Evolutionary conservation across 2,888 invertebrate genomes (phyloP), one percentile per base, ranked within the genome.

Genomic region (Pheosia gnoma): DNA sequence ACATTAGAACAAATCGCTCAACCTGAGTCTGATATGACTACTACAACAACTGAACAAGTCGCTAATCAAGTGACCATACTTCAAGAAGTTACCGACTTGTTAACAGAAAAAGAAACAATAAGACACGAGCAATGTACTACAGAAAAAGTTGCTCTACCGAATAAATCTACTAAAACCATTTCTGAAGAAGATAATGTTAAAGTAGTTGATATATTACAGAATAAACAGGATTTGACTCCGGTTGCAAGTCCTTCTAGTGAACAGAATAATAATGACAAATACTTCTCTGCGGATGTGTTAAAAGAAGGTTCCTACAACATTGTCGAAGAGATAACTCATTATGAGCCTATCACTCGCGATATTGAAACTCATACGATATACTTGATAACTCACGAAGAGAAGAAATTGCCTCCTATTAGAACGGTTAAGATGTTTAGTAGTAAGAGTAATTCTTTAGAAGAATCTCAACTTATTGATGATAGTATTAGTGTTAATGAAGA

Each of bases 361-460:
- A 65, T 80, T 47, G 88, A 91, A 78, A 94, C 94, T 25, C 88
- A 87, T 62, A 94, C 89, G 59, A 94, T 96, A 72, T 95, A 95
- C 62, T 86, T 96, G 54, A 96, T 96, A 69, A 96, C 96, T 5
- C 96, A 96, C 65, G 96, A 96, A 86, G 96, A 96, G 87, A 94
- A 95, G 72, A 94, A 95, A 86, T 88, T 95, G 79, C 95, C 95
- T 65, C 96, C 96, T 10, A 94, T 96, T 55, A 93, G 93, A 67
- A 93, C 92, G 37, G 89, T 93, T 0, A 93, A 93, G 84, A 83
- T 93, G 38, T 96, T 88, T 90, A 95, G 85, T 79, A 96, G 88
- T 94, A 95, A 94, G 92, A 96, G 94, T 89, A 96, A 90, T 92
- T 95, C 87, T 5, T 74, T 87, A 63, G 91, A 91, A 70, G 88